Percentiles rank a stretch among this genome's conserved stretches.
These are phyloP conservation scores for Callorhinus ursinus DNA, from an alignment of 2,113 vertebrate genomes.

Conservation along the genomic window DNA sequence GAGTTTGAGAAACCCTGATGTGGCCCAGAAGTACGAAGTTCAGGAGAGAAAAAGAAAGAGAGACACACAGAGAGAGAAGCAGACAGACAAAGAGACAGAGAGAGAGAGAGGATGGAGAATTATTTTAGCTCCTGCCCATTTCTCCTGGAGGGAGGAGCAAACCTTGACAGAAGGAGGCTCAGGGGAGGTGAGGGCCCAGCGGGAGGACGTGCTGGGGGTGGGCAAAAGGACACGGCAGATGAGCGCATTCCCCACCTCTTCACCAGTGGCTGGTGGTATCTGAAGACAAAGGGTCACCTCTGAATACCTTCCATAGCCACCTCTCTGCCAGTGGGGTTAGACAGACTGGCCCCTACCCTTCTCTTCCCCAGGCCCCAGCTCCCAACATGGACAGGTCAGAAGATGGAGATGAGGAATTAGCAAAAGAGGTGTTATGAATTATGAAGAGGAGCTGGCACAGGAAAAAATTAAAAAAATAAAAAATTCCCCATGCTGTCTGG, in stretches of 20 bases:
- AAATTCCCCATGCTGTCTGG: fast-evolving
- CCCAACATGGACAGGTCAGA: background rate
- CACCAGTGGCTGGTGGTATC: background rate
- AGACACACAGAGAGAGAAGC: background rate
- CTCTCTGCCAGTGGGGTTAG: background rate
- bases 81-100: background rate
- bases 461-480: background rate
- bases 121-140: background rate
- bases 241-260: no score
- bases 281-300: background rate
- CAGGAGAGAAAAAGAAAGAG: background rate
- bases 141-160: background rate
- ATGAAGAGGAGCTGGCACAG: background rate
- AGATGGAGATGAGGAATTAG: no score
- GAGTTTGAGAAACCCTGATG: background rate
- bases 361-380: background rate
- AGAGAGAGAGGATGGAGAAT: background rate
- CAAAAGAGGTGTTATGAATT: background rate
- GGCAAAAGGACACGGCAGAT: background rate
- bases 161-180: background rate
- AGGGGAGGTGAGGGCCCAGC: background rate
- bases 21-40: background rate
- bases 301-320: background rate
- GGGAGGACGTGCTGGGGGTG: background rate
- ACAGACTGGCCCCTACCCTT: fast-evolving